These are phyloP conservation scores for Sanderia malayensis DNA, from an alignment of 30 jellyfish, hydroid and myxozoan species.

Conservation along the genomic window DNA sequence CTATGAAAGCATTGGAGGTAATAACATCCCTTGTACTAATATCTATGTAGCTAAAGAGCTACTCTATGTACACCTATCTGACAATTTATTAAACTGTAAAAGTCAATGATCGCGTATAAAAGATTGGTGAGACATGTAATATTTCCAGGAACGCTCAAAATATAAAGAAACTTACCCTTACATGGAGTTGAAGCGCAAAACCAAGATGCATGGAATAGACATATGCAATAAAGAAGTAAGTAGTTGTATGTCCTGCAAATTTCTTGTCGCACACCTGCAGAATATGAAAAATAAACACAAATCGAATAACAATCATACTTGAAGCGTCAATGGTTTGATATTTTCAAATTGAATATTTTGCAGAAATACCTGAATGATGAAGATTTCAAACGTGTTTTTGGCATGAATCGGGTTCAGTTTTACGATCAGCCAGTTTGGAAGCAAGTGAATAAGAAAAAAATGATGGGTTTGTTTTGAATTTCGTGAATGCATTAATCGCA, in stretches of 20 bases:
- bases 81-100: too few species aligned
- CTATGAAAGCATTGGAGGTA: constrained; percentile 31
- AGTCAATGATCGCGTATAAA: too few species aligned
- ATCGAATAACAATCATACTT: background rate
- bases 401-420: constrained; percentile 62
- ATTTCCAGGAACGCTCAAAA: constrained; percentile 31
- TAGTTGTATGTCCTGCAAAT: too few species aligned
- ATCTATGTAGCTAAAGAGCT: too few species aligned
- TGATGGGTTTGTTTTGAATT: constrained; percentile 36
- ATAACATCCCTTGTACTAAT: too few species aligned
- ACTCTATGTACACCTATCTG: too few species aligned
- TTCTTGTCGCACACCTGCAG: too few species aligned
- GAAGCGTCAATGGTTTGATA: background rate
- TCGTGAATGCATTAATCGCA: too few species aligned
- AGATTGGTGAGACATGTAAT: too few species aligned
- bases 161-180: constrained; percentile 32
- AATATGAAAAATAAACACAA: too few species aligned
- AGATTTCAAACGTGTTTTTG: constrained; percentile 54
- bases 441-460: constrained; percentile 52
- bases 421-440: constrained; percentile 65
- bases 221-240: constrained; percentile 51
- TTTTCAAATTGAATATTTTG: background rate
- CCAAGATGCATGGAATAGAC: constrained; percentile 26
- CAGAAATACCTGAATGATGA: constrained; percentile 67
- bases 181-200: constrained; percentile 37